Conservation (phyloP, 2,888 invertebrate genomes). For the Melanotus villosus region DNA sequence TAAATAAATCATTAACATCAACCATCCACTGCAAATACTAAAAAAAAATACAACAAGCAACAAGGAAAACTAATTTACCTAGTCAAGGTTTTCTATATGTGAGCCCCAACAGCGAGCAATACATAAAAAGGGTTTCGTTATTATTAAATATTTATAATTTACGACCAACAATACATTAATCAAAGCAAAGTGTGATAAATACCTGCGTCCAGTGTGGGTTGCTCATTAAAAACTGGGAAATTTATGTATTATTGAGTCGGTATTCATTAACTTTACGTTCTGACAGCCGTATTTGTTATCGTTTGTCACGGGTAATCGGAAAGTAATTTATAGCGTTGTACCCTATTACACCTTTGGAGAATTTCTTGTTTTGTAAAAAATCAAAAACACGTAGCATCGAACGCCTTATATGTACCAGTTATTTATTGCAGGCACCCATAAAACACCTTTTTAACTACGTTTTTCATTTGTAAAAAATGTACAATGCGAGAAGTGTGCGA, state of each 20-base stretch:
- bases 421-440: slow-evolving; percentile 18
- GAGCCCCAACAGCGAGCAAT: no score
- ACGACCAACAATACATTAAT: slow-evolving; percentile 10
- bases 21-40: no score
- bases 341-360: slow-evolving; percentile 20
- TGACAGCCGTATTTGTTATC: slow-evolving; percentile 39
- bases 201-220: background rate
- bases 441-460: slow-evolving; percentile 9
- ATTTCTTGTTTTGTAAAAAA: slow-evolving; percentile 17
- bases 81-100: no score
- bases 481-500: background rate
- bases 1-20: no score
- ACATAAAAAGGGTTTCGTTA: background rate
- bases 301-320: slow-evolving; percentile 31
- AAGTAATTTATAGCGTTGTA: slow-evolving; percentile 19
- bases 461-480: background rate
- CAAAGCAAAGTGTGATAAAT: slow-evolving; percentile 16
- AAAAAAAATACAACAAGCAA: no score
- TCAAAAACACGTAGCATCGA: slow-evolving; percentile 19
- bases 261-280: slow-evolving; percentile 32
- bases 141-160: slow-evolving; percentile 20
- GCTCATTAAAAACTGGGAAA: slow-evolving; percentile 25
- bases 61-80: no score
- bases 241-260: slow-evolving; percentile 32
- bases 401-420: slow-evolving; percentile 7